phyloP scores from a whole-genome alignment of 2,797 vertebrate species.

The Poeciliopsis paucimaculata region DNA sequence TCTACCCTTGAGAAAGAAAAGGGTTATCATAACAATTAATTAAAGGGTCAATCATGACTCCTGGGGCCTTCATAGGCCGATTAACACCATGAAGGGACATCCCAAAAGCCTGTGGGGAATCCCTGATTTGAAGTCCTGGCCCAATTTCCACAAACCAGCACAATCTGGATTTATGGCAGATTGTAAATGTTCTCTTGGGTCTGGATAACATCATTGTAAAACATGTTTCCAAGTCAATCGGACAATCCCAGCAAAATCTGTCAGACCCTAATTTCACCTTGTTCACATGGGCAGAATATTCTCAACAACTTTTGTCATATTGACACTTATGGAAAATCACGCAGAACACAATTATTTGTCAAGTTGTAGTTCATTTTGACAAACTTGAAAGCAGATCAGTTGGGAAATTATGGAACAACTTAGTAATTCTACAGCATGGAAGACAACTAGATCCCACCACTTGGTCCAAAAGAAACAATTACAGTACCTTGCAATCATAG shows the following conservation, averaged over 20 bases:
- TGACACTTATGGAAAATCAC: background rate
- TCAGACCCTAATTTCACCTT: constrained; percentile 3
- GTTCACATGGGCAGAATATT: background rate
- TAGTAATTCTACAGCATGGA: background rate
- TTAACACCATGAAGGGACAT: constrained; percentile 25
- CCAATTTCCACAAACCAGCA: constrained; percentile 15
- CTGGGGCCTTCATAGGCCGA: constrained; percentile 18
- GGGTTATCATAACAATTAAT: constrained; percentile 3
- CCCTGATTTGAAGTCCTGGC: constrained; percentile 24
- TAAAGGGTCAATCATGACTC: constrained; percentile 8
- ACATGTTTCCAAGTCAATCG: constrained; percentile 15
- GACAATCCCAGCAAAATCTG: constrained; percentile 32
- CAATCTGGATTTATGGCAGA: constrained; percentile 31
- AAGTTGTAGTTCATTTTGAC: background rate
- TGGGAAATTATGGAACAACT: background rate
- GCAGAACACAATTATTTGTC: background rate
- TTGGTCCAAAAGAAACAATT: background rate
- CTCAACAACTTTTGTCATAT: constrained; percentile 1
- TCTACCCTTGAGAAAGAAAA: background rate
- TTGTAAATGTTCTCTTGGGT: constrained; percentile 30
- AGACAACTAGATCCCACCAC: background rate
- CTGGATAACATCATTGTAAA: constrained; percentile 8
- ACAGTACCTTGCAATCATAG: background rate
- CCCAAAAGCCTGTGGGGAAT: constrained; percentile 21
- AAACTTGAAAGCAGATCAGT: background rate